Evolutionary conservation across 2,113 vertebrate genomes (phyloP).

Genomic region (Podarcis cretensis): DNA sequence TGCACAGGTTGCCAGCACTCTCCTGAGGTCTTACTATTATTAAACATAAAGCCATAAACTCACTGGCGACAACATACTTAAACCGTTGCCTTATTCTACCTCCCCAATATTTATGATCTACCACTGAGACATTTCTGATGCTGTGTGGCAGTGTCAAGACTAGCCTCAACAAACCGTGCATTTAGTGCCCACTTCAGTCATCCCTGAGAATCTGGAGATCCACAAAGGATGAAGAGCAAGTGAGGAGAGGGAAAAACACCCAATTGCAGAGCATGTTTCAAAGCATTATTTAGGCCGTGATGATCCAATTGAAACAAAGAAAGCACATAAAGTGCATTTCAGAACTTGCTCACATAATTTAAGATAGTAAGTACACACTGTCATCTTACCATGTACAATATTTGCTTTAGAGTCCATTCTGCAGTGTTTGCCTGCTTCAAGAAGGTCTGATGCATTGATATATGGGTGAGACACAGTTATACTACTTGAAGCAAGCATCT

Average conservation of each 20-base stretch:
- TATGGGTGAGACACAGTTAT: constrained; percentile 78
- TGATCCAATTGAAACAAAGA: neutral
- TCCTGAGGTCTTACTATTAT: too few relatives aligned
- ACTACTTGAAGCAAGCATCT: constrained; percentile 84
- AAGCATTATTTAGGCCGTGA: neutral
- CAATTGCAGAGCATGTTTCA: neutral
- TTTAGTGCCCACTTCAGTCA: neutral
- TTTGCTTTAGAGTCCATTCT: constrained; percentile 86
- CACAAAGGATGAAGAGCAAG: neutral
- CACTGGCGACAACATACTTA: too few relatives aligned
- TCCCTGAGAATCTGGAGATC: neutral
- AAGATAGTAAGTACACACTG: neutral
- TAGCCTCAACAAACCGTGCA: too few relatives aligned
- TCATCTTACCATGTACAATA: constrained; percentile 88
- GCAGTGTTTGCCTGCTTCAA: constrained; percentile 83
- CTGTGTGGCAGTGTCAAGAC: too few relatives aligned
- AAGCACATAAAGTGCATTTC: neutral
- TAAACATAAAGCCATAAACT: too few relatives aligned
- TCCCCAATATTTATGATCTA: too few relatives aligned
- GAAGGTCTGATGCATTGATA: constrained; percentile 79
- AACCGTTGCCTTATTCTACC: too few relatives aligned
- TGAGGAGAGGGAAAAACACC: neutral
- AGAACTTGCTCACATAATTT: neutral
- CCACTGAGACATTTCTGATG: too few relatives aligned
- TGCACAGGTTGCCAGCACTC: too few relatives aligned